A percentile compares a stretch with the other conserved stretches of the same genome.
Evolutionary conservation across 2,113 vertebrate species (phyloP).

Genomic region (Hystrix brachyura): DNA sequence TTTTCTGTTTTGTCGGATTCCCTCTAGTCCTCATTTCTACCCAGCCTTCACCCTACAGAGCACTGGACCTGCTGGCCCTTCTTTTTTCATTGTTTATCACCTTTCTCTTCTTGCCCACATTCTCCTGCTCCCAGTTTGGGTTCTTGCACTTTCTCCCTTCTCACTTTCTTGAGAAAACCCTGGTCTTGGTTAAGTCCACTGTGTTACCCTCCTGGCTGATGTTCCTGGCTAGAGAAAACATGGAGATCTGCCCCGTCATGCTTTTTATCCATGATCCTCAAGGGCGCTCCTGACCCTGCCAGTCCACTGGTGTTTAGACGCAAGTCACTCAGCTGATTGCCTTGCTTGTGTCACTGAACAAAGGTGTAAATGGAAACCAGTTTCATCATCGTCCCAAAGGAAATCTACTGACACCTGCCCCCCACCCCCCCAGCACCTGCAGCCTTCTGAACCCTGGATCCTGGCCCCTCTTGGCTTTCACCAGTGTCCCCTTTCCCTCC

Average conservation of each 20-base stretch:
- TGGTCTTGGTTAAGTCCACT: background rate
- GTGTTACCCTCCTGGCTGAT: background rate
- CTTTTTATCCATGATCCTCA: background rate
- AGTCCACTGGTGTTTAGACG: background rate
- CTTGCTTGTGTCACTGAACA: background rate
- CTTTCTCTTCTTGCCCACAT: background rate
- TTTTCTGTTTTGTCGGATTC: background rate
- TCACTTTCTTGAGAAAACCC: background rate
- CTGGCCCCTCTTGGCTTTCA: background rate
- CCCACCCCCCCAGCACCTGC: no score
- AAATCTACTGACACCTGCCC: background rate
- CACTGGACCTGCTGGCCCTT: background rate
- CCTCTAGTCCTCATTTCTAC: background rate
- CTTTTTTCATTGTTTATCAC: background rate
- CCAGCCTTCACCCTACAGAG: background rate
- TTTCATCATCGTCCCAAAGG: background rate
- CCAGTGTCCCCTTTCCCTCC: background rate
- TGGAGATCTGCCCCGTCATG: accelerated
- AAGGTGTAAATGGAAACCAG: background rate
- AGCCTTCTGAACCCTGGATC: background rate
- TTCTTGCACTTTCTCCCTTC: background rate
- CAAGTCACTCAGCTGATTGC: background rate
- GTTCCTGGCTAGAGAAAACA: background rate
- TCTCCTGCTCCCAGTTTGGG: background rate
- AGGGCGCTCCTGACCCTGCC: background rate